Base-by-base conservation (phyloP, 2,113 vertebrate genomes). In the Pygoscelis adeliae region DNA sequence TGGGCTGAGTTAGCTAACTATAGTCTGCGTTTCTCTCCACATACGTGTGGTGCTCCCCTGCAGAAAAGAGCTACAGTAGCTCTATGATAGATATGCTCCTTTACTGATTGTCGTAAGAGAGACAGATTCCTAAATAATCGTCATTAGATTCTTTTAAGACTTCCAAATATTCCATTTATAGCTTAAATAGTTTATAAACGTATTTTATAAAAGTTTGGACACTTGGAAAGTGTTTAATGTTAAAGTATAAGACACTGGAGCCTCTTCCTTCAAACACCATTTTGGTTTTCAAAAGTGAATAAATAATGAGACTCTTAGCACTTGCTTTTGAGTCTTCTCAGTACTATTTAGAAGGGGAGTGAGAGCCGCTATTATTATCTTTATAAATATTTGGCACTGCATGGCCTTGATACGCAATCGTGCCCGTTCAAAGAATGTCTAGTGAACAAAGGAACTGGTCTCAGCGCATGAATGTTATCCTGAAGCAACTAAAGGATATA, bases 311-410 rank as follows among this genome's bases (percentile, higher is more conserved):
- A 69, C 27, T 84, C 47, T 73, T 76, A 78, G 49, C 76, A 76
- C 49, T 89, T 93, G 63, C 13, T 42, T 67, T 67, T 76, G 77
- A 81, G 77, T 83, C 34, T 87, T 90, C n/a, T 97, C 47, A 9
- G 53, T 87, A 44, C 90, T 87, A 26, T 83, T 97, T 95, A 27
- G 52, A 82, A 89, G 55, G 21, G 14, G 13, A 85, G 26, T 32
- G 19, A 56, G 56, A 61, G 59, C 38, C 61, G 30, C 74, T 92
- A 53, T 59, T 84, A 44, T 78, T 87, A 67, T 97, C 94, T 97
- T 97, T 94, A 94, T 96, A 98, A 98, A 93, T 93, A 46, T 95
- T 97, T 84, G 92, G 78, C 76, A 96, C 95, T 98, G 95, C 96
- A 63, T 97, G 96, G 97, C 69, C 96, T 94, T 97, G 83, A 92